Conservation (phyloP, 2,113 vertebrate species). For the Brachionichthys hirsutus region DNA sequence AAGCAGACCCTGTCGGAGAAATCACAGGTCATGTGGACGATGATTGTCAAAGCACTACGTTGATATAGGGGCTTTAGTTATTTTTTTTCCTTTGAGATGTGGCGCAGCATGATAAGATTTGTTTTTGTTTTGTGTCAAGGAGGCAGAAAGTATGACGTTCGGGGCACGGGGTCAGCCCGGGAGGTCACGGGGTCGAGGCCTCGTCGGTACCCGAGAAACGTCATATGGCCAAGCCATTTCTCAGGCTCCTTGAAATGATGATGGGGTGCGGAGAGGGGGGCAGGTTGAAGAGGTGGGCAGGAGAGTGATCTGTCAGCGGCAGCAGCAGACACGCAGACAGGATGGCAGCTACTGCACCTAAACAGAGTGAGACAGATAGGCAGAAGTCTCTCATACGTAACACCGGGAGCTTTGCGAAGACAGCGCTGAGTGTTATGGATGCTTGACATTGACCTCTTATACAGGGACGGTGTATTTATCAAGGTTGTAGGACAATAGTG, state of each 20-base stretch:
- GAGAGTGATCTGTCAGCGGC: conserved; percentile 73
- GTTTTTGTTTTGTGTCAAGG: conserved; percentile 63
- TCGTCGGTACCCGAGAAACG: conserved; percentile 71
- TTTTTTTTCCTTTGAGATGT: conserved; percentile 40
- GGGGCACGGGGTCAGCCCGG: conserved; percentile 55
- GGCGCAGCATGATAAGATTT: conserved; percentile 64
- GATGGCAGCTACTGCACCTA: conserved; percentile 75
- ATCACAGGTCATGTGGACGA: conserved; percentile 73
- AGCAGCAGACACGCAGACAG: conserved; percentile 70
- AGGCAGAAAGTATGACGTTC: conserved; percentile 61
- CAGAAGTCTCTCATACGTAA: conserved; percentile 75
- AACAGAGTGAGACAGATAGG: conserved; percentile 78
- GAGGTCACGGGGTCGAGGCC: conserved; percentile 60
- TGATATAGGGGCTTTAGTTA: conserved; percentile 58
- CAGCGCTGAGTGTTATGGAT: conserved; percentile 76
- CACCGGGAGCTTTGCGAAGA: conserved; percentile 69
- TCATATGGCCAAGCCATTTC: conserved; percentile 75
- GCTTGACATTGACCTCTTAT: conserved; percentile 75
- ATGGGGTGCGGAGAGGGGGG: conserved; percentile 15
- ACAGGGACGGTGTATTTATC: conserved; percentile 61
- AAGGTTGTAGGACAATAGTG: conserved; percentile 61
- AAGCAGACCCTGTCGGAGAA: conserved; percentile 72
- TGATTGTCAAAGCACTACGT: conserved; percentile 68
- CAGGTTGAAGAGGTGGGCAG: conserved; percentile 49
- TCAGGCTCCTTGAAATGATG: conserved; percentile 66